Evolutionary conservation across 37 sponge, comb jelly and placozoan species (phyloP).

Genomic region (Geodia barretti): DNA sequence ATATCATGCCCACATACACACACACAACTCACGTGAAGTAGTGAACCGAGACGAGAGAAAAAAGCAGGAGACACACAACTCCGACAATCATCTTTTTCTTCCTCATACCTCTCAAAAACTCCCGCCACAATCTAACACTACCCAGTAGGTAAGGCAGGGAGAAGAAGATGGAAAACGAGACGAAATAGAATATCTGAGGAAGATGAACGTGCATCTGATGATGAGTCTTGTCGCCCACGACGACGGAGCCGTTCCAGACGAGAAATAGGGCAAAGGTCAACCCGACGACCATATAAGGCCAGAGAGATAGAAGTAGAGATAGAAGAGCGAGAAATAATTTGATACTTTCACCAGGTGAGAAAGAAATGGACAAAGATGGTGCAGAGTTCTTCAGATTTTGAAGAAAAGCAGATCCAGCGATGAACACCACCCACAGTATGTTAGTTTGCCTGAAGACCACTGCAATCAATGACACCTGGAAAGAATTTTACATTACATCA

Average conservation of each 20-base stretch:
- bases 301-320: slow-evolving; percentile 31
- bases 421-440: slow-evolving; percentile 88
- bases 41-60: slow-evolving; percentile 30
- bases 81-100: neutral
- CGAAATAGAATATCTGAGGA: slow-evolving; percentile 88
- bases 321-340: slow-evolving; percentile 13
- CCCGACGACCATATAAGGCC: slow-evolving; percentile 68
- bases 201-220: slow-evolving; percentile 74
- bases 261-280: slow-evolving; percentile 70
- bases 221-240: slow-evolving; percentile 87
- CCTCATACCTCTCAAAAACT: neutral
- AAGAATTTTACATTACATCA: no score
- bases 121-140: neutral
- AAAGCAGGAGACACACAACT: neutral
- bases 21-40: slow-evolving; percentile 49
- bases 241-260: slow-evolving; percentile 82
- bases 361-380: neutral
- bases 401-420: slow-evolving; percentile 53
- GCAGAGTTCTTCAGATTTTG: neutral
- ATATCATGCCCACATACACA: no score
- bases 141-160: slow-evolving; percentile 50
- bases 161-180: slow-evolving; percentile 49
- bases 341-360: neutral
- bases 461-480: slow-evolving; percentile 57
- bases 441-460: slow-evolving; percentile 88